A percentile compares a stretch with the other conserved stretches of the same genome.
phyloP scores from a whole-genome alignment of 2,888 invertebrate species.

The Plusia festucae region DNA sequence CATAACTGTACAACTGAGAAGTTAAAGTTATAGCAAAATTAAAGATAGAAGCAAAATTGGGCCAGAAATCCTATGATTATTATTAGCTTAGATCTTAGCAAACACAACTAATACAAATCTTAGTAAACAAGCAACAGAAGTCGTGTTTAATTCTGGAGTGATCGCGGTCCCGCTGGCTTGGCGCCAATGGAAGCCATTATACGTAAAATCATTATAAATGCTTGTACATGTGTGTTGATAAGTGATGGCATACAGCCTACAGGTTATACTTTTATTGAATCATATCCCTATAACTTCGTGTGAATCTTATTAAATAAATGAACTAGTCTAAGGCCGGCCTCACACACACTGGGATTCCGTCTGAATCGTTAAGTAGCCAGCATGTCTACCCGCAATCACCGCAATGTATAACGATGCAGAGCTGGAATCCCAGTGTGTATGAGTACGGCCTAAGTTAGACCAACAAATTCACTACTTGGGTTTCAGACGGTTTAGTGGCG shows the following conservation, averaged over 20 bases:
- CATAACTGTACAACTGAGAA: too few species aligned
- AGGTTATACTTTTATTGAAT: conserved; percentile 9
- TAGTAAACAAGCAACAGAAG: conserved; percentile 38
- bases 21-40: not conserved
- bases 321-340: too few species aligned
- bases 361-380: too few species aligned
- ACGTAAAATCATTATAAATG: conserved; percentile 62
- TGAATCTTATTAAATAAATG: not conserved
- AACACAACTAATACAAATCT: conserved; percentile 35
- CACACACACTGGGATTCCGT: too few species aligned
- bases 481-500: not conserved
- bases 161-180: conserved; percentile 59
- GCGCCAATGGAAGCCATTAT: conserved; percentile 63
- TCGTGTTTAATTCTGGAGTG: conserved; percentile 69
- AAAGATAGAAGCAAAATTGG: not conserved
- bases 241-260: conserved; percentile 45
- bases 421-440: too few species aligned
- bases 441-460: too few species aligned
- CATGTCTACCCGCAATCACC: too few species aligned
- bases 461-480: not conserved
- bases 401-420: too few species aligned
- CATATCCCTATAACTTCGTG: too few species aligned
- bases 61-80: conserved; percentile 3
- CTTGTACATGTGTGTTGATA: conserved; percentile 48
- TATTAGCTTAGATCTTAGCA: conserved; percentile 13